Evolutionary conservation across 1,140 invertebrate genomes (phyloP), one percentile per base, ranked within the genome.

Genomic region (Drosophila yakuba): DNA sequence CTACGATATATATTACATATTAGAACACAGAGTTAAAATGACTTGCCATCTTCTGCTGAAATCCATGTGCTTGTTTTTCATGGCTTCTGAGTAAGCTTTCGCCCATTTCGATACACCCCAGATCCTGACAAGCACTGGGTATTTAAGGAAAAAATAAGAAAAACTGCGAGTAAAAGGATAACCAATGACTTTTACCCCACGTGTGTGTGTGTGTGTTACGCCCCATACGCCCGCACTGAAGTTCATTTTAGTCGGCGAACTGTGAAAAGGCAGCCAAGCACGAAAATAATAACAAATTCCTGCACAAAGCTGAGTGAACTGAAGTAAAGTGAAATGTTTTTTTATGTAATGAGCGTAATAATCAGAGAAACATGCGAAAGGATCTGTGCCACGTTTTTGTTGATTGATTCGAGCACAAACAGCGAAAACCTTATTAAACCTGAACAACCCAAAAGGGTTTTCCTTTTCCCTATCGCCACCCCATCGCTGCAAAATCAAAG

Each of bases 221-320:
- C 15, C 15, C 48, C 10, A 15, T 20, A 4, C 36, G 35, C 32
- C 38, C 32, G 25, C 10, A 25, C 57, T 54, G 47, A 20, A 54
- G 52, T 62, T 60, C 59, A 67, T 59, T 85, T 76, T 61, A 52
- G 59, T 78, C 73, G 72, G 43, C 74, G 73, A 81, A 80, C 83
- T 85, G 76, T 82, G 78, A 83, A 86, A 86, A 82, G 48, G 58
- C 82, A 86, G 57, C 83, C 69, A 88, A 82, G 82, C 82, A 86
- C 83, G 81, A 86, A 86, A 86, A 86, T 86, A 86, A 86, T 86
- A 86, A 86, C 82, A 86, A 86, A 86, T 76, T 69, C 78, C 52
- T 23, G 72, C 32, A 63, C 58, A 63, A 63, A 47, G 76, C 56
- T 59, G 23, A 60, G 64, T 64, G 68, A 66, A 81, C 62, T 59